Base-by-base conservation (phyloP, 1,140 invertebrate genomes). In the Prorops nasuta region DNA sequence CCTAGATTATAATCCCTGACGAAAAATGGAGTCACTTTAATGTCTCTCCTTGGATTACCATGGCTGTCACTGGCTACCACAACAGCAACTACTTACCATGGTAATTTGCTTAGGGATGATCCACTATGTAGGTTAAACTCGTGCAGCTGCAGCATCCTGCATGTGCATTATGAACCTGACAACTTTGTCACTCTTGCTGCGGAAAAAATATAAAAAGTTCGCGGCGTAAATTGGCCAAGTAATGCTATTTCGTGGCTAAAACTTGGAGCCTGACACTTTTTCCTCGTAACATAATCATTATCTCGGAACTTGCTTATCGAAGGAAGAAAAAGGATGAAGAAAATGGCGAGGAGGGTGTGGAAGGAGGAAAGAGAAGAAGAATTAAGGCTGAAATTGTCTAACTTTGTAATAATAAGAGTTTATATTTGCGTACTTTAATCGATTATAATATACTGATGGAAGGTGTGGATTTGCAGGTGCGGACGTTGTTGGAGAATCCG, bases 401-500 rank as follows among this genome's bases (percentile, higher is more conserved):
- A n/a, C n/a, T n/a, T n/a, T n/a, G n/a, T n/a, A n/a, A n/a, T n/a
- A n/a, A n/a, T n/a, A n/a, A n/a, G n/a, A n/a, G n/a, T n/a, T n/a
- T n/a, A n/a, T n/a, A n/a, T n/a, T n/a, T n/a, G n/a, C n/a, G n/a
- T n/a, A n/a, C n/a, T n/a, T n/a, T n/a, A n/a, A n/a, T n/a, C n/a
- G n/a, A n/a, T n/a, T n/a, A 28, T 12, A 6, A 28, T 28, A 28
- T 28, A 7, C 24, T 28, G 24, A 28, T 28, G 24, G 12, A 28
- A n/a, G n/a, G 24, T 6, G 24, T 39, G 41, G 49, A 46, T 41
- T 58, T 36, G 1, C 68, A 89, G 88, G 90, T 92, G 44, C 82
- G 86, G 69, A 94, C 91, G 16, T 82, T 87, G 51, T 74, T 96
- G 65, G 89, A 94, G 71, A 94, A 95, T 76, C 93, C 93, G 37